Base-by-base conservation (phyloP, 2,888 invertebrate genomes). In the Tiliacea citrago region DNA sequence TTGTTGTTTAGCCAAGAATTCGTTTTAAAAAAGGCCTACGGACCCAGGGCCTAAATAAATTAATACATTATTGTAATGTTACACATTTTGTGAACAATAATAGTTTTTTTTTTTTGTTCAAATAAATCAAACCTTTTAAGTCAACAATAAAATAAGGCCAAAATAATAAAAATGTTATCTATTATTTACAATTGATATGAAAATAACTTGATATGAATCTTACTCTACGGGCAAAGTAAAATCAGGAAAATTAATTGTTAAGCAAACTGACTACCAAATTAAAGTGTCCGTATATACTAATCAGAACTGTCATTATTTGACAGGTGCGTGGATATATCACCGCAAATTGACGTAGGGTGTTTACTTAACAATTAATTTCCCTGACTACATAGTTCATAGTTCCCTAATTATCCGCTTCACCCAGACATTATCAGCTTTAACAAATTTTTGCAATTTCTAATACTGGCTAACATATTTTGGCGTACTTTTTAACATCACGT, bases 121-220 rank as follows among this genome's bases (percentile, higher is more conserved):
- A 53, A 18, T 55, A 0, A 45, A 21, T 57, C 35, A 55, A 39
- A n/a, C 21, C 7, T 47, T n/a, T 47, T 53, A 10, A 24, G 12
- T 6, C 21, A 66, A n/a, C 12, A 47, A 39, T 21, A 39, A 39
- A 55, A 73, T 45, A 80, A 49, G 55, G 49, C 21, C 35, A 29
- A 29, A 29, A 49, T 39, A 7, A 6, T 16, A 29, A 68, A 13
- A 24, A 21, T 10, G 8, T 63, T 49, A 76, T 63, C 6, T 60
- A 42, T 58, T 74, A 74, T 77, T 73, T 81, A 77, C 81, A 47
- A 74, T 77, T 77, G 74, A 77, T 77, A 79, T 75, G 79, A 75
- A 77, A 73, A 77, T 57, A 80, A 75, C 7, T 68, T 81, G 81
- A 79, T 79, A 80, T 80, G 83, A 79, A 55, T 66, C 55, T 72